A percentile compares a stretch with the other conserved stretches of the same genome.
These are phyloP conservation scores for Meleagris gallopavo DNA, from an alignment of 2,113 vertebrate genomes.

Conservation along the genomic window DNA sequence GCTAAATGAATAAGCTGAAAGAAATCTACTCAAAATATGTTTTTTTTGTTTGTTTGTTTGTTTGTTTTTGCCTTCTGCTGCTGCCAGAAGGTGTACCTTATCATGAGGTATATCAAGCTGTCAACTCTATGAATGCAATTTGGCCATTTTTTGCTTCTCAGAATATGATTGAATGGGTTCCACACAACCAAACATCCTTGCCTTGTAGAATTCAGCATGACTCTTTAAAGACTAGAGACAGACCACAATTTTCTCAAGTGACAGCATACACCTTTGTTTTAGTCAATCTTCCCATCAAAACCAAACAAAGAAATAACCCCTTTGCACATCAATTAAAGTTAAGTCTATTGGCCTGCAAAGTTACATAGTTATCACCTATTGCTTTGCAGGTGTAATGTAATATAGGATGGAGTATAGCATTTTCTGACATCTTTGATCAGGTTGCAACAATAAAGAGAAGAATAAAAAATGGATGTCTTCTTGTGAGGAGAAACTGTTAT, in stretches of 20 bases:
- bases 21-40: constrained; percentile 29
- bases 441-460: neutral
- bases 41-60: too few relatives aligned
- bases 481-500: fast-evolving
- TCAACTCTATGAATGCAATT: constrained; percentile 75
- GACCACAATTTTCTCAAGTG: constrained; percentile 3
- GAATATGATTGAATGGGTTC: constrained; percentile 42
- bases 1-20: constrained; percentile 34
- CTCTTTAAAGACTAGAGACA: constrained; percentile 37
- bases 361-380: neutral
- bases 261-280: constrained; percentile 1
- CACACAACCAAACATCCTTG: constrained; percentile 75
- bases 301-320: neutral
- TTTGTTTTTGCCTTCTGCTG: neutral
- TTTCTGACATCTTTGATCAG: neutral
- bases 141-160: constrained; percentile 67
- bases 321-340: neutral
- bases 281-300: neutral
- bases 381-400: neutral
- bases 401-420: neutral
- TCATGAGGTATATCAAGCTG: constrained; percentile 68
- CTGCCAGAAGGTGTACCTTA: constrained; percentile 71
- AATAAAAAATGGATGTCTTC: neutral
- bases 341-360: neutral
- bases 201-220: constrained; percentile 53